Percentiles rank a stretch among this genome's conserved stretches.
Evolutionary conservation across 1,140 invertebrate species (phyloP).

Genomic region (Leptinotarsa lineolata): DNA sequence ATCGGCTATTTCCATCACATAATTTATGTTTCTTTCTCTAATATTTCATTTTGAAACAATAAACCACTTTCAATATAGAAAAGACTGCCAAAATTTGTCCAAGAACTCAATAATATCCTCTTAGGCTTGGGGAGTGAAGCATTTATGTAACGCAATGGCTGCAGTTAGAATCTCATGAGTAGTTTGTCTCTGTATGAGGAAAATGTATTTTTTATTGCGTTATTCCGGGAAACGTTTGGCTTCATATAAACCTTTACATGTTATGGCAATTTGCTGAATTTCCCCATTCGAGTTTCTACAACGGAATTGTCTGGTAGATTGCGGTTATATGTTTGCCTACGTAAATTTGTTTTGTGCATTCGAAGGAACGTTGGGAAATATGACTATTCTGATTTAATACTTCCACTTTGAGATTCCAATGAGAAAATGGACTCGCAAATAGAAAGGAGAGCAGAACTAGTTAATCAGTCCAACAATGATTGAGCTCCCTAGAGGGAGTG

Average conservation of each 20-base stretch:
- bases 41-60: too few relatives aligned
- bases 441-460: too few relatives aligned
- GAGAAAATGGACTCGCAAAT: too few relatives aligned
- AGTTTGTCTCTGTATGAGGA: slow-evolving; percentile 17
- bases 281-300: background rate
- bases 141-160: background rate
- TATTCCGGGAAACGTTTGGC: slow-evolving; percentile 34
- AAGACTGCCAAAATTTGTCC: background rate
- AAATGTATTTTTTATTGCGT: slow-evolving; percentile 38
- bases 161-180: background rate
- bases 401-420: too few relatives aligned
- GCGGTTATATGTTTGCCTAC: background rate
- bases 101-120: background rate
- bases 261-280: slow-evolving; percentile 33
- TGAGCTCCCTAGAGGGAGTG: too few relatives aligned
- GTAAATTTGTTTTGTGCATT: background rate
- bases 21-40: too few relatives aligned
- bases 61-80: too few relatives aligned
- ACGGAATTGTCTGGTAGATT: background rate
- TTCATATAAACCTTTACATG: slow-evolving; percentile 33
- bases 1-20: too few relatives aligned
- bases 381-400: too few relatives aligned
- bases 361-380: background rate
- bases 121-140: background rate
- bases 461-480: too few relatives aligned